These are phyloP conservation scores for Trogon melanurus DNA, from an alignment of 2,113 vertebrate genomes.

Conservation along the genomic window DNA sequence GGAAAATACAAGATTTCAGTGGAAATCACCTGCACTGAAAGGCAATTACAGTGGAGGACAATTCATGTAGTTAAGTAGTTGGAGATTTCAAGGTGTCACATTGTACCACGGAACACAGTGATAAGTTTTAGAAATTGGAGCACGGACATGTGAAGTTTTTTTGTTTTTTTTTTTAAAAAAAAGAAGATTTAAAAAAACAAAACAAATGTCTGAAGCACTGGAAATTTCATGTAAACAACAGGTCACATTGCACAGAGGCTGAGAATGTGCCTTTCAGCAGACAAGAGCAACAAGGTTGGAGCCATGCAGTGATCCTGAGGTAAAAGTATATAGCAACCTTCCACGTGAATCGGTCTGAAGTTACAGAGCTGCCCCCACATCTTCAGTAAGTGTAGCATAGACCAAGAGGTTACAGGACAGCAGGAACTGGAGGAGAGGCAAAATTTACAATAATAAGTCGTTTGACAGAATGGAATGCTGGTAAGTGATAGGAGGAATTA, in stretches of 20 bases:
- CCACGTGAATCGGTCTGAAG: not conserved
- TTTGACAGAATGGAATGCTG: not conserved
- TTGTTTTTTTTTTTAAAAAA: no score
- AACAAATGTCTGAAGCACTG: not conserved
- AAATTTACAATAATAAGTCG: not conserved
- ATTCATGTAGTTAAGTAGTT: not conserved
- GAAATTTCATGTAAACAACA: not conserved
- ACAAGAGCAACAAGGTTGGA: not conserved
- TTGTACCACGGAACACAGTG: not conserved
- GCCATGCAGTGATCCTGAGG: not conserved
- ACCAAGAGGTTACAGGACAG: not conserved
- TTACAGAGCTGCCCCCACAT: rapidly evolving
- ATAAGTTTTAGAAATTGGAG: not conserved
- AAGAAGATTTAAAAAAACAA: not conserved
- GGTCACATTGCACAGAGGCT: not conserved
- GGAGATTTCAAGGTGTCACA: not conserved
- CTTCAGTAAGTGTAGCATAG: not conserved
- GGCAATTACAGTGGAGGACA: not conserved
- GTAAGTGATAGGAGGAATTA: not conserved
- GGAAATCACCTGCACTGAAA: not conserved
- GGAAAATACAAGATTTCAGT: not conserved
- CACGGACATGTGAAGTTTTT: not conserved
- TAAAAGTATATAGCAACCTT: not conserved
- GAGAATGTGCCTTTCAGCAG: not conserved
- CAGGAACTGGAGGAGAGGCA: not conserved